phyloP scores from a whole-genome alignment of 2,113 vertebrate species.

The Okapia johnstoni region DNA sequence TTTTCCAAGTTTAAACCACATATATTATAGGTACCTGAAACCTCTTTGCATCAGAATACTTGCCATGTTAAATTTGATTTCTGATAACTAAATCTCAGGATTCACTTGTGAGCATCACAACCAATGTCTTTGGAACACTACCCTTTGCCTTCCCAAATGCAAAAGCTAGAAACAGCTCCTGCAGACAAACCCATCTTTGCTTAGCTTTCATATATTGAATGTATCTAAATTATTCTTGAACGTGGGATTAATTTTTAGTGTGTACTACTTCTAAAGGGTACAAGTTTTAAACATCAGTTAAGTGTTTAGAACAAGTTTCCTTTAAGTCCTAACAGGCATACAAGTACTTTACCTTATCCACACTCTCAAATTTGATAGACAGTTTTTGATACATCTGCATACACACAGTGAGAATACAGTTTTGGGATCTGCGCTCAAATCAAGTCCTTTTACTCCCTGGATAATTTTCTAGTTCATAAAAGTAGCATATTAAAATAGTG shows the following conservation, averaged over 20 bases:
- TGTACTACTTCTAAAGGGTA: background rate
- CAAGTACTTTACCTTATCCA: background rate
- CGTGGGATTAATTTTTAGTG: background rate
- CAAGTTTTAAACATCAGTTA: background rate
- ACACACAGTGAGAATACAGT: background rate
- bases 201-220: background rate
- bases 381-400: background rate
- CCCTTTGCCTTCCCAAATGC: background rate
- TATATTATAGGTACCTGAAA: background rate
- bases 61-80: background rate
- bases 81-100: background rate
- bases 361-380: background rate
- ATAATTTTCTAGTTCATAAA: constrained; percentile 4
- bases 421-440: background rate
- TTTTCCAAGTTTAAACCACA: background rate
- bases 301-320: background rate
- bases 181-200: background rate
- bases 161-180: background rate
- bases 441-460: background rate
- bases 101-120: background rate
- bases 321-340: background rate
- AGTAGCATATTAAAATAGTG: constrained; percentile 5
- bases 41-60: background rate
- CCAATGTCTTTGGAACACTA: background rate
- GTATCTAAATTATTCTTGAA: background rate